Conservation (phyloP, 2,113 vertebrate genomes). For the Mustela nigripes region DNA sequence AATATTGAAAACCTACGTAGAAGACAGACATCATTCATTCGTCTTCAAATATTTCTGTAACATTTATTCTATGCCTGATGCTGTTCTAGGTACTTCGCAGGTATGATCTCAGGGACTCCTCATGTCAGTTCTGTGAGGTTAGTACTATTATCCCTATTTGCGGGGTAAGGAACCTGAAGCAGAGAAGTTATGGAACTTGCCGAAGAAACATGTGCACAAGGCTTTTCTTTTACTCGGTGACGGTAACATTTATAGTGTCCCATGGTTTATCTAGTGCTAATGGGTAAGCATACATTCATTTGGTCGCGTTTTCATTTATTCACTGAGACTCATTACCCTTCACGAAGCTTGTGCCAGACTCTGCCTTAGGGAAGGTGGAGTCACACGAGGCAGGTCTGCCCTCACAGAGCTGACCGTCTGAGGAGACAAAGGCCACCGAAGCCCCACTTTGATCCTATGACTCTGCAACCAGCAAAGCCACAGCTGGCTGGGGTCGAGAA, state of each 20-base stretch:
- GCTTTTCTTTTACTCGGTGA: neutral
- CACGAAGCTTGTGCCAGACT: rapidly evolving
- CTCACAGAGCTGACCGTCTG: neutral
- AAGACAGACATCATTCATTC: neutral
- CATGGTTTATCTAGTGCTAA: neutral
- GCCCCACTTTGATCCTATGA: neutral
- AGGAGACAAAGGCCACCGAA: neutral
- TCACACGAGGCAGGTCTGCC: neutral
- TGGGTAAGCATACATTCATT: neutral
- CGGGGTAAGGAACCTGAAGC: neutral
- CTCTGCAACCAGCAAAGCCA: neutral
- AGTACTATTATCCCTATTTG: neutral
- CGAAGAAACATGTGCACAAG: neutral
- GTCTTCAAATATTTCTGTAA: neutral
- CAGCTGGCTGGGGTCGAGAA: neutral
- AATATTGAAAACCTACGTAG: neutral
- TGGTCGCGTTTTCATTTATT: neutral
- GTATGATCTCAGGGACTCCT: neutral
- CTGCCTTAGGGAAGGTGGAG: too few relatives aligned
- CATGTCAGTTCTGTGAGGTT: neutral
- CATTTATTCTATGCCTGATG: neutral
- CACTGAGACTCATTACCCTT: neutral
- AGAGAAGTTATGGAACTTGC: neutral
- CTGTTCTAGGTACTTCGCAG: neutral
- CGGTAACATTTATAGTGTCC: rapidly evolving